These are phyloP conservation scores for Ptilodon capucinus DNA, from an alignment of 2,888 invertebrate species.

Conservation along the genomic window DNA sequence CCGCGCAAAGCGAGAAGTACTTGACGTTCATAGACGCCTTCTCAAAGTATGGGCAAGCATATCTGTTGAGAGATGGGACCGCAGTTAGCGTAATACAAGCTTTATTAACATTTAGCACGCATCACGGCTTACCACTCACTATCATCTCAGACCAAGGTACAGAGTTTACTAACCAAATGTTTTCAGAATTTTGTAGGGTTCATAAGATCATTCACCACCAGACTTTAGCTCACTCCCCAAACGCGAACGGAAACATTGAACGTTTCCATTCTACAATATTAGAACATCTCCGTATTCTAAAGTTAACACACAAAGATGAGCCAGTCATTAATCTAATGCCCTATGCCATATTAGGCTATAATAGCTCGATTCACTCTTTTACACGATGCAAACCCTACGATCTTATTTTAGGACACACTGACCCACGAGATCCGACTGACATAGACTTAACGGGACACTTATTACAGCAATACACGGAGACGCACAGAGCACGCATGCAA, in stretches of 20 bases:
- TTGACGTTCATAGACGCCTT: constrained; percentile 8
- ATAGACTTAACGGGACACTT: constrained; percentile 15
- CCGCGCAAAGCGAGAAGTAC: constrained; percentile 18
- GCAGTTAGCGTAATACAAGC: constrained; percentile 9
- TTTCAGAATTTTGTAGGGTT: too few relatives aligned
- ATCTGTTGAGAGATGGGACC: constrained; percentile 5
- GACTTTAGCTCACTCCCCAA: constrained; percentile 11
- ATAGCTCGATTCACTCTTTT: constrained; percentile 25
- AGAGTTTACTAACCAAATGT: constrained; percentile 9
- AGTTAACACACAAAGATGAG: constrained; percentile 6
- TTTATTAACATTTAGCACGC: constrained; percentile 13
- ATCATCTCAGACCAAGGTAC: constrained; percentile 20
- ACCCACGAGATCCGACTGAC: constrained; percentile 21
- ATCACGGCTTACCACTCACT: constrained; percentile 12
- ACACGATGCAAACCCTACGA: constrained; percentile 29
- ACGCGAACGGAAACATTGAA: constrained; percentile 19
- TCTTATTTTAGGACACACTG: constrained; percentile 27
- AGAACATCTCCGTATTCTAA: too few relatives aligned
- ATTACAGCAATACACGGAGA: constrained; percentile 17
- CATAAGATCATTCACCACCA: too few relatives aligned
- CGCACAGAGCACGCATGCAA: constrained; percentile 14
- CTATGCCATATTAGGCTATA: constrained; percentile 26
- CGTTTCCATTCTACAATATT: too few relatives aligned
- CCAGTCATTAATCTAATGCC: constrained; percentile 9
- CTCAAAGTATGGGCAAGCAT: constrained; percentile 16